phyloP scores from a whole-genome alignment of 2,888 invertebrate species.

The Campaea margaritaria region DNA sequence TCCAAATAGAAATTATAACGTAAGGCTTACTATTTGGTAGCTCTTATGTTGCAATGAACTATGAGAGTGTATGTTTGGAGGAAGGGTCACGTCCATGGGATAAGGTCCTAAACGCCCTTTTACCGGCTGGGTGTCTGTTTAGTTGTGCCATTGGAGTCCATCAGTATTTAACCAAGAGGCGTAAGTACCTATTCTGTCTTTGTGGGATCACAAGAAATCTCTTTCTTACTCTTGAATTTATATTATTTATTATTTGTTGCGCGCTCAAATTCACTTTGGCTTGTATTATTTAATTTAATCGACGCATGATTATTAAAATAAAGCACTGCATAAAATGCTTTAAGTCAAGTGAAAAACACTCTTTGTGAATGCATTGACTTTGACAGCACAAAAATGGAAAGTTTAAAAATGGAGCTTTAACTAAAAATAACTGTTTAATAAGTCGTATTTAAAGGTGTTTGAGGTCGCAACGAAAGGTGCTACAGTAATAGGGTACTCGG shows the following conservation, averaged over 20 bases:
- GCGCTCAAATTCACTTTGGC: conserved; percentile 60
- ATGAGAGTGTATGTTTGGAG: conserved; percentile 13
- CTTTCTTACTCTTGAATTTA: conserved; percentile 67
- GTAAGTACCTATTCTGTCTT: conserved; percentile 77
- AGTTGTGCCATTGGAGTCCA: conserved; percentile 60
- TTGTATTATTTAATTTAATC: conserved; percentile 6
- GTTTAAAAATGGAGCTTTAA: background rate
- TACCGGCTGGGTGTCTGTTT: conserved; percentile 61
- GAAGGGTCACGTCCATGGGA: conserved; percentile 59
- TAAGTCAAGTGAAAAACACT: background rate
- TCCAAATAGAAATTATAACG: conserved; percentile 1
- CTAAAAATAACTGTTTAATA: background rate
- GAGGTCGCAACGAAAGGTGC: conserved; percentile 69
- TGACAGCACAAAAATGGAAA: too few relatives aligned
- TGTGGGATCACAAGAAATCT: conserved; percentile 74
- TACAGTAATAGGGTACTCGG: conserved; percentile 78
- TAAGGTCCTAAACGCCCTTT: conserved; percentile 58
- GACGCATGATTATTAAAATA: conserved; percentile 11
- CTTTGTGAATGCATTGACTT: background rate
- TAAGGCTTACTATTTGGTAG: background rate
- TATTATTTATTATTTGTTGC: conserved; percentile 64
- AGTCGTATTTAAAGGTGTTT: conserved; percentile 44
- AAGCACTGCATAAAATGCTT: conserved; percentile 10
- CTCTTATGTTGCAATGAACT: conserved; percentile 7
- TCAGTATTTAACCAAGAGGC: conserved; percentile 57